Percentiles rank a stretch among this genome's conserved stretches.
Conservation (phyloP, 2,113 vertebrate species). For the Grus americana region DNA sequence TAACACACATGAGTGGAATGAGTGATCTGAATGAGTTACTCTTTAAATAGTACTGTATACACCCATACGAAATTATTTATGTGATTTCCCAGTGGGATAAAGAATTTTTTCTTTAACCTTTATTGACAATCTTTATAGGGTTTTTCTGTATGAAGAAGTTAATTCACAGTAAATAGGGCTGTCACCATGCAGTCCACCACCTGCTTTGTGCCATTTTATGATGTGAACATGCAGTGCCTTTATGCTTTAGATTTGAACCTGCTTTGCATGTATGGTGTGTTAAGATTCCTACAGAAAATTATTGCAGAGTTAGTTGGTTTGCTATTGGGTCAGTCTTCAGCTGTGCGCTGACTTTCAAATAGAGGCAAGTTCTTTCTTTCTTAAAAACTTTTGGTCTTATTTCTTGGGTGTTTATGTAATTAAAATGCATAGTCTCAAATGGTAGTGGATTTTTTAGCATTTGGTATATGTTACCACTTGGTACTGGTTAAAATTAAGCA, state of each 20-base stretch:
- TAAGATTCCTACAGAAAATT: not conserved
- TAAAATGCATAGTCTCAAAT: not conserved
- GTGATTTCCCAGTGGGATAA: not conserved
- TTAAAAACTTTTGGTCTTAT: not conserved
- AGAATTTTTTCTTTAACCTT: not conserved
- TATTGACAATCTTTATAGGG: not conserved
- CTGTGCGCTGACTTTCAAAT: accelerated
- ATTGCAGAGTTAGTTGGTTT: not conserved
- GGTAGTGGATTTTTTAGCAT: not conserved
- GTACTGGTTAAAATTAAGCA: not conserved
- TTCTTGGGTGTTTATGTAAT: not conserved
- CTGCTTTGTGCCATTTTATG: not conserved
- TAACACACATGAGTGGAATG: not conserved
- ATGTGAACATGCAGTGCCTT: not conserved
- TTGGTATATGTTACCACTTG: not conserved
- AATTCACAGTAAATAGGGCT: not conserved
- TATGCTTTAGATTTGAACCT: not conserved
- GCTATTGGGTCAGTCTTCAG: not conserved
- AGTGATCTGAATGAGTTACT: not conserved
- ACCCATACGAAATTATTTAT: not conserved
- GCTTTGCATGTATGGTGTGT: not conserved
- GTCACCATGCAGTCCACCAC: not conserved
- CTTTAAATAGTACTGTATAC: not conserved
- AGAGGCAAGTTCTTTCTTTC: not conserved
- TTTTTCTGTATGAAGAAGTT: not conserved